Percentiles rank a stretch among this genome's conserved stretches.
phyloP scores from a whole-genome alignment of 2,113 vertebrate species.

The Prionailurus viverrinus region DNA sequence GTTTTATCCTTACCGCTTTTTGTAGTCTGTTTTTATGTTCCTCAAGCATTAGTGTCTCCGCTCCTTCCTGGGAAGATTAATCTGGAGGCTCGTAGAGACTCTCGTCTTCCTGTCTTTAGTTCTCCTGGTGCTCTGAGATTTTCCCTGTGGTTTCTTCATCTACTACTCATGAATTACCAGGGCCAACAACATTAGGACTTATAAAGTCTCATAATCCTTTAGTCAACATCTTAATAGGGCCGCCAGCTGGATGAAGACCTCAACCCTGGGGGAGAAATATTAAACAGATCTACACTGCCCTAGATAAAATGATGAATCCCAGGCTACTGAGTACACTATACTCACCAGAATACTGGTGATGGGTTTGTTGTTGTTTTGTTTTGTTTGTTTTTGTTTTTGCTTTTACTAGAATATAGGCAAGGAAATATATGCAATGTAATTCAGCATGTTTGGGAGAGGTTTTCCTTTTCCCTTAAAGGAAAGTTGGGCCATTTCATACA shows the following conservation, averaged over 20 bases:
- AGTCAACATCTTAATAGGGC: constrained; percentile 21
- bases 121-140: constrained; percentile 40
- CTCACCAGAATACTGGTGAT: neutral
- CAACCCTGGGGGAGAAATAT: neutral
- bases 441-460: neutral
- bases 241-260: constrained; percentile 55
- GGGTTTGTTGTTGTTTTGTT: neutral
- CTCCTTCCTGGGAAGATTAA: constrained; percentile 83
- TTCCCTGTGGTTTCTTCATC: constrained; percentile 63
- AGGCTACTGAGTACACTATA: neutral
- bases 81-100: constrained; percentile 65
- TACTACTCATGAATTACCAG: constrained; percentile 59
- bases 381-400: neutral
- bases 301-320: neutral
- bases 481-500: neutral
- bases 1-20: constrained; percentile 70
- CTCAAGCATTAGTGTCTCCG: constrained; percentile 81
- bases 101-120: constrained; percentile 68
- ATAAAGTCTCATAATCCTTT: constrained; percentile 54
- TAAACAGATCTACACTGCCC: neutral
- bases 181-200: constrained; percentile 52
- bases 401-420: neutral
- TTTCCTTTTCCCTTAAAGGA: constrained; percentile 30
- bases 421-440: neutral
- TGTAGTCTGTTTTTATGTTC: constrained; percentile 80